These are phyloP conservation scores for Teleopsis dalmanni DNA, from an alignment of 1,140 invertebrate species.

Conservation along the genomic window DNA sequence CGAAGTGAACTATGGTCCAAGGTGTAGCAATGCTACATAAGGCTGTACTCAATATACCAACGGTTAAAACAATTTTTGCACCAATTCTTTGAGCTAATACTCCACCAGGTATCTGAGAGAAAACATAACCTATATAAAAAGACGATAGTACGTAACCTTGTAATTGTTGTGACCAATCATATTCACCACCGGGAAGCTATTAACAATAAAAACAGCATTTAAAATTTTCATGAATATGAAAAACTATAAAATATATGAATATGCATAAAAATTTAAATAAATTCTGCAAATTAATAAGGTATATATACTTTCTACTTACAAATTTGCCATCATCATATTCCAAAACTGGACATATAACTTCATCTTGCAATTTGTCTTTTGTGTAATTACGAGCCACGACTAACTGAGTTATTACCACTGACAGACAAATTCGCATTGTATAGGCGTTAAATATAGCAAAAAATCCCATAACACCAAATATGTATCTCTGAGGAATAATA, in stretches of 20 bases:
- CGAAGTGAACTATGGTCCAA: constrained; percentile 50
- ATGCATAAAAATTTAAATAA: too few species aligned
- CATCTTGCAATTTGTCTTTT: neutral
- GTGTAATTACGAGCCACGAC: neutral
- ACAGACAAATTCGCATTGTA: constrained; percentile 1
- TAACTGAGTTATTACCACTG: constrained; percentile 1
- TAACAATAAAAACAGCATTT: neutral
- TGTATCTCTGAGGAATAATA: neutral
- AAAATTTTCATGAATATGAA: neutral
- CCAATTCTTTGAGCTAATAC: constrained; percentile 66
- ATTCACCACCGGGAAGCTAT: neutral
- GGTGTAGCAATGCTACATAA: constrained; percentile 66
- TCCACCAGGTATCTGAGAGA: constrained; percentile 66
- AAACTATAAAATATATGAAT: too few species aligned
- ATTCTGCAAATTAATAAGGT: too few species aligned
- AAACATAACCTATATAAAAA: constrained; percentile 68
- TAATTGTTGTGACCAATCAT: constrained; percentile 6
- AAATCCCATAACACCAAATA: constrained; percentile 3
- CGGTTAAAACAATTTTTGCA: constrained; percentile 51
- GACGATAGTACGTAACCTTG: constrained; percentile 3
- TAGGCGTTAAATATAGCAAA: neutral
- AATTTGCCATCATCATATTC: too few species aligned
- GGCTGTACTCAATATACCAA: constrained; percentile 62
- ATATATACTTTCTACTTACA: too few species aligned
- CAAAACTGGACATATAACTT: constrained; percentile 1